Percentiles rank a stretch among this genome's conserved stretches.
Evolutionary conservation across 2,888 invertebrate species (phyloP).

Genomic region (Xylophagus ater): DNA sequence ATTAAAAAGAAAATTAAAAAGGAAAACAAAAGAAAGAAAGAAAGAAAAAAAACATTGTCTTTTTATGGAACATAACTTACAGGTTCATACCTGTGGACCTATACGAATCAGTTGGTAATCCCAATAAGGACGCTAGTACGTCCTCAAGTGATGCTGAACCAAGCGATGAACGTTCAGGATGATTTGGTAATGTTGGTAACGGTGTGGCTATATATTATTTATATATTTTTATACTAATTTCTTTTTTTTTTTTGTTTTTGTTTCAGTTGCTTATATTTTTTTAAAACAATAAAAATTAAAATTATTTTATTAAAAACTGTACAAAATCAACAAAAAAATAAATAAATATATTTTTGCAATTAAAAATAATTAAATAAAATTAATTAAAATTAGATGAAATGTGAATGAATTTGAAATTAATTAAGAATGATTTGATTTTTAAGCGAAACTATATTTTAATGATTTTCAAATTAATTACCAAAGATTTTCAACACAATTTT

Average conservation of each 20-base stretch:
- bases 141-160: slow-evolving; percentile 85
- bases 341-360: too few species aligned
- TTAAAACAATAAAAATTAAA: too few species aligned
- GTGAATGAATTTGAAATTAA: too few species aligned
- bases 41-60: slow-evolving; percentile 15
- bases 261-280: not conserved
- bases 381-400: too few species aligned
- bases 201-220: slow-evolving; percentile 13
- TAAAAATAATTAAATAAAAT: too few species aligned
- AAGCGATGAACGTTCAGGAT: slow-evolving; percentile 54
- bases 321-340: too few species aligned
- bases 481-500: too few species aligned
- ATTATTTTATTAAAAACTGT: too few species aligned
- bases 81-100: slow-evolving; percentile 65
- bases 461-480: too few species aligned
- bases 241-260: slow-evolving; percentile 7
- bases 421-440: too few species aligned
- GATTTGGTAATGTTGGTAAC: slow-evolving; percentile 22
- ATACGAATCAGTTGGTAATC: slow-evolving; percentile 64
- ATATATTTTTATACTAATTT: not conserved
- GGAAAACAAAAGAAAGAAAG: slow-evolving; percentile 3
- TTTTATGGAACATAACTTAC: slow-evolving; percentile 54
- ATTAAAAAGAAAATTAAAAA: slow-evolving; percentile 2
- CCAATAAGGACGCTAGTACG: slow-evolving; percentile 83
- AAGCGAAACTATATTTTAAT: too few species aligned